Conservation (phyloP, 2,113 vertebrate genomes). For the Phaethon lepturus region DNA sequence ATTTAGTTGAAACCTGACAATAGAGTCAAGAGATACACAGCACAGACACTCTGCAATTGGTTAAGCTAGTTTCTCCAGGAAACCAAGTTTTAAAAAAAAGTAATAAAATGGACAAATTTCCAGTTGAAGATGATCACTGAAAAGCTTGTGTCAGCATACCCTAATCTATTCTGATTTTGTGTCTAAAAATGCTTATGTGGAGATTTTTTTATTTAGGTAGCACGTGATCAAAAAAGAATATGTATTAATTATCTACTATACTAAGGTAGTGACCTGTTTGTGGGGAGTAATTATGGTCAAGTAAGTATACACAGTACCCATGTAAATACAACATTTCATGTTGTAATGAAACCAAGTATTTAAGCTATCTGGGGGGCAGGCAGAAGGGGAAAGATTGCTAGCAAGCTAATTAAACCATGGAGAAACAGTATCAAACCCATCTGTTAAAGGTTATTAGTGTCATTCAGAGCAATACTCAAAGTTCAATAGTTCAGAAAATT, state of each 20-base stretch:
- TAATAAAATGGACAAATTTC: background rate
- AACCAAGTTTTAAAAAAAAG: background rate
- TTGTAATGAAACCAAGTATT: background rate
- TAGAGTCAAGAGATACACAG: background rate
- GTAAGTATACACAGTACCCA: background rate
- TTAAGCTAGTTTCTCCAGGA: background rate
- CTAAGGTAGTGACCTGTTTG: background rate
- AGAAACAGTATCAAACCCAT: background rate
- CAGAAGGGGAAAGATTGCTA: background rate
- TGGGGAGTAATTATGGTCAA: background rate
- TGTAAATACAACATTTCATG: background rate
- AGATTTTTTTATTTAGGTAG: background rate
- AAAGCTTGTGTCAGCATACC: slow-evolving; percentile 13
- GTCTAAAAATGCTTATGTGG: background rate
- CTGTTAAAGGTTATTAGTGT: background rate
- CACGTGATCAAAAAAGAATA: background rate
- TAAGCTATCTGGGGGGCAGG: background rate
- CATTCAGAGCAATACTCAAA: background rate
- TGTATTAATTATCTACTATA: background rate
- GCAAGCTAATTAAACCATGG: background rate
- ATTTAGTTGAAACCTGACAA: slow-evolving; percentile 31
- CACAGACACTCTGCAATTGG: background rate
- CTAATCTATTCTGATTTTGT: background rate
- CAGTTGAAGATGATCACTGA: background rate
- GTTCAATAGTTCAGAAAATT: slow-evolving; percentile 17